phyloP scores from a whole-genome alignment of 1,140 invertebrate genomes.

The Leguminivora glycinivorella region DNA sequence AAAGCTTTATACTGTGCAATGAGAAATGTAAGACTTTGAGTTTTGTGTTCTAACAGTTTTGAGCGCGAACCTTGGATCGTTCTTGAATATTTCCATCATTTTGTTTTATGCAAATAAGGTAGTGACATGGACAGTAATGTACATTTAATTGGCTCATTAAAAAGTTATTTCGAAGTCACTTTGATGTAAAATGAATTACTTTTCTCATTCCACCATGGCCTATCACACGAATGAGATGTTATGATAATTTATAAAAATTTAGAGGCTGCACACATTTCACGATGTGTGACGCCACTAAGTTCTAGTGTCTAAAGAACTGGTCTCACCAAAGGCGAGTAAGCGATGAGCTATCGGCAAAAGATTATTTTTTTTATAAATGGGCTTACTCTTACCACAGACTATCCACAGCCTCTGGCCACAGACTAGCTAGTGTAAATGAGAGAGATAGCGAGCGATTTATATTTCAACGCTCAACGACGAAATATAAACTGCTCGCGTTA shows the following conservation, averaged over 20 bases:
- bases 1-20: background rate
- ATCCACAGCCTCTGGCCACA: no score
- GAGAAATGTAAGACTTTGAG: background rate
- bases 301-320: background rate
- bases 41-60: background rate
- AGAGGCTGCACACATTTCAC: background rate
- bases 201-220: conserved; percentile 14
- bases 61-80: background rate
- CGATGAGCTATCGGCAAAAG: no score
- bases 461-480: no score
- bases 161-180: background rate
- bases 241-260: background rate
- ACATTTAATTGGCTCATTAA: background rate
- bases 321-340: no score
- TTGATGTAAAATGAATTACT: background rate
- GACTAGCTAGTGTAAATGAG: no score
- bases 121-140: no score
- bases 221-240: background rate
- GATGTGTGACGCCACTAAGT: background rate
- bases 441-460: no score
- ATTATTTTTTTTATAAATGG: no score
- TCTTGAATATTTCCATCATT: background rate
- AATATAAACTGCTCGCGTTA: no score
- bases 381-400: no score
- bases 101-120: background rate